A percentile compares a stretch with the other conserved stretches of the same genome.
phyloP scores from a whole-genome alignment of 2,113 vertebrate genomes.

The Chrysochloris asiatica region DNA sequence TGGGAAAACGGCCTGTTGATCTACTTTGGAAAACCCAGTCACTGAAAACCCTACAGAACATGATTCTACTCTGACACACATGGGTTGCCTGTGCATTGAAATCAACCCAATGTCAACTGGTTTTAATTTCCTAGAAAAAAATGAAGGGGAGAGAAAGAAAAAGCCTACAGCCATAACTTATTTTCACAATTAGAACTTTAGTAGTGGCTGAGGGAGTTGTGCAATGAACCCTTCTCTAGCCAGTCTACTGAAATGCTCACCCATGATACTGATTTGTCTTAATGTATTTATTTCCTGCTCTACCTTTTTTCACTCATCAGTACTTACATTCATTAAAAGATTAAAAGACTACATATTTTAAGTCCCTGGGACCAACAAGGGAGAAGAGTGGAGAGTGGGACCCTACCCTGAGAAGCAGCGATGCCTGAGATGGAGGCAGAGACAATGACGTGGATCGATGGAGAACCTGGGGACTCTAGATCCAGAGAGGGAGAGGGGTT shows the following conservation, averaged over 20 bases:
- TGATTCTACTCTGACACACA: not conserved
- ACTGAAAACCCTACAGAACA: not conserved
- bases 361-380: no score
- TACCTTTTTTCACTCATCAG: not conserved
- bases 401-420: no score
- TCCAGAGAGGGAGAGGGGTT: no score
- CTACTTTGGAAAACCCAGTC: not conserved
- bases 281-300: not conserved
- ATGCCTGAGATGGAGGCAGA: no score
- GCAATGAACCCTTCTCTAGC: not conserved
- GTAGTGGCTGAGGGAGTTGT: not conserved
- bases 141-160: not conserved
- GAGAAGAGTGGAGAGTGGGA: no score
- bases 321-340: not conserved
- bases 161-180: not conserved
- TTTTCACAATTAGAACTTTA: not conserved
- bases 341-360: not conserved
- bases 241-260: not conserved
- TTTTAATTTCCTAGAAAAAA: not conserved
- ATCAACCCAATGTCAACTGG: not conserved
- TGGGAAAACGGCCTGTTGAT: not conserved
- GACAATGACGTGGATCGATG: no score
- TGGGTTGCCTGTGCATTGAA: not conserved
- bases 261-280: not conserved
- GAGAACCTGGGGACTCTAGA: no score